Evolutionary conservation across 2,113 vertebrate genomes (phyloP), one percentile per base, ranked within the genome.

Genomic region (Vulpes lagopus): DNA sequence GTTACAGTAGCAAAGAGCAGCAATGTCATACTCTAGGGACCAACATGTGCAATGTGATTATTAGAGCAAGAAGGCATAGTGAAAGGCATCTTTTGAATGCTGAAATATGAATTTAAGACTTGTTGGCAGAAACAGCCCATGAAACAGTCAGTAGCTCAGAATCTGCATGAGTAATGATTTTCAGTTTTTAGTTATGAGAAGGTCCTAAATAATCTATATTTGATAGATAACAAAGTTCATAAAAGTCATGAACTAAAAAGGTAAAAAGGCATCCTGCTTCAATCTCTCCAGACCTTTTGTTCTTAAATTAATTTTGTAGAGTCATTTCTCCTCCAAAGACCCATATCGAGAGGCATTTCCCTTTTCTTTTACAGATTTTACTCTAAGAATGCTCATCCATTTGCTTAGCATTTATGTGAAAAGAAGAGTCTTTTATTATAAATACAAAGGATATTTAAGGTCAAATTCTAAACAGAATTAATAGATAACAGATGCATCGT

Each of bases 381-480:
- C 35, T 84, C 4, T 0, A 83, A 51, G 22, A 53, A 92, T 60
- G 23, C 2, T 74, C 55, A 69, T 9, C 69, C 60, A 55, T 16
- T 95, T 71, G 55, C 53, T 89, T 86, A 86, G 14, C 22, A 89
- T 38, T 71, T 82, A 82, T 12, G 15, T 67, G n/a, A 62, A 95
- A 89, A 62, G 3, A 62, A 88, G 30, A 64, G 51, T 55, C 49
- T 57, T 92, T 89, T 96, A 81, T 76, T 81, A 62, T 65, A 89
- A 62, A 62, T 82, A 51, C 30, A 53, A 90, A 92, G 16, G 20
- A 55, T 67, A n/a, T 1, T 80, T 92, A 76, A 51, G 30, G 59
- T 76, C 32, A 92, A 94, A 86, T 86, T 57, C 22, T 78, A 85
- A 90, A 85, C 22, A 96, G 25, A 94, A 89, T 64, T 76, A 76